Evolutionary conservation across 2,797 vertebrate genomes (phyloP).

Genomic region (Arrhamphus sclerolepis): DNA sequence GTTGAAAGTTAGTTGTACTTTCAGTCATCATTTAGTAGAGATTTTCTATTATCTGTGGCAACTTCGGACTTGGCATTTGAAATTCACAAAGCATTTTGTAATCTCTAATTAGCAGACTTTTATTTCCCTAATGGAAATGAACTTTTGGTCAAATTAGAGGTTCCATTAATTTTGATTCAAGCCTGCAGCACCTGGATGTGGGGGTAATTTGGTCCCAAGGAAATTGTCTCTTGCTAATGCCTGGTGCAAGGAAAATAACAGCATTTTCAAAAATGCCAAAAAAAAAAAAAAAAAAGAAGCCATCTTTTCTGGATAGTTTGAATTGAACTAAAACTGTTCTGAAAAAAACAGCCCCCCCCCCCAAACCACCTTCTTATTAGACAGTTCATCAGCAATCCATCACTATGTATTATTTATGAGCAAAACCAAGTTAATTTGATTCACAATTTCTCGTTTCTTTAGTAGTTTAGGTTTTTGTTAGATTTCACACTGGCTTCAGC

Average conservation of each 20-base stretch:
- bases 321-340: too few species aligned
- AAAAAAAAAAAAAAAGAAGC: slow-evolving; percentile 44
- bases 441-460: slow-evolving; percentile 41
- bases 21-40: slow-evolving; percentile 10
- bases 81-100: slow-evolving; percentile 53
- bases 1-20: slow-evolving; percentile 23
- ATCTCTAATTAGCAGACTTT: slow-evolving; percentile 64
- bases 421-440: slow-evolving; percentile 9
- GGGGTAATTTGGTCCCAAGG: slow-evolving; percentile 55
- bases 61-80: slow-evolving; percentile 52
- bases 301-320: too few species aligned
- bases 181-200: slow-evolving; percentile 44
- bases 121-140: slow-evolving; percentile 66
- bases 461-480: slow-evolving; percentile 52
- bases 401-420: slow-evolving; percentile 78
- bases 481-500: slow-evolving; percentile 6
- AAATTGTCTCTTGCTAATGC: slow-evolving; percentile 71
- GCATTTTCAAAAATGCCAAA: slow-evolving; percentile 56
- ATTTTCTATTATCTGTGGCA: slow-evolving; percentile 25
- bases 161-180: slow-evolving; percentile 61
- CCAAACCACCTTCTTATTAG: slow-evolving; percentile 70
- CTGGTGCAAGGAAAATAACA: slow-evolving; percentile 64
- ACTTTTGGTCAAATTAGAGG: slow-evolving; percentile 69
- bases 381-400: slow-evolving; percentile 79
- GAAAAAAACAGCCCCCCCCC: slow-evolving; percentile 60